Base-by-base conservation (phyloP, 2,113 vertebrate species). In the Engraulis encrasicolus region DNA sequence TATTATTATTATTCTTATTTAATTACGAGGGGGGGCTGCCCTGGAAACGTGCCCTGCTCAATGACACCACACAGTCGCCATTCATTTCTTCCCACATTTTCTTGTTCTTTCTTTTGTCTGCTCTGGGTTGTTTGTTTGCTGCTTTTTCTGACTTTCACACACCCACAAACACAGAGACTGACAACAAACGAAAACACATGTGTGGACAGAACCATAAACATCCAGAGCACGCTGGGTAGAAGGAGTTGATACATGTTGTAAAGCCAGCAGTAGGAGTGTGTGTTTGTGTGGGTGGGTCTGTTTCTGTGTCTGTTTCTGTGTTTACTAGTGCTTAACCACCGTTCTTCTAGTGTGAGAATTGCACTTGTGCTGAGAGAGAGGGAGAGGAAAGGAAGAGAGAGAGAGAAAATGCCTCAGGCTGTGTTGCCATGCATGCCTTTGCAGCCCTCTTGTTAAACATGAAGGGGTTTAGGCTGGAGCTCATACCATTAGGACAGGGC, bases 221-320 rank as follows among this genome's bases (percentile, higher is more conserved):
- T 38, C 49, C 54, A 40, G 11, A 14, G 80, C 84, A 78, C 82
- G 5, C 82, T 45, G 3, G 40, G 40, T 3, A 45, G 9, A 45
- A 45, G 3, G 40, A 45, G 40, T 45, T 5, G 9, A 45, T 45
- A 45, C n/a, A 45, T 3, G 40, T 3, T 45, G 40, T 45, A 45
- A 45, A 9, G 40, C 40, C 3, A 45, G 3, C 3, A 45, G 40
- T 45, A 45, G 9, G 40, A 5, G 40, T 45, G 82, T 88, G 80
- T 85, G 85, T 90, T 85, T 88, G 84, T 88, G 84, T 90, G 87
- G 90, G 88, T 91, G 91, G 92, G 88, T 89, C 90, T 81, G 83
- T 87, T 38, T 52, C 17, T 31, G 5, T 58, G 54, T 58, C 19
- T 58, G 54, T 58, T 2, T 58, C 19, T 58, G 54, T 58, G 54